phyloP scores from a whole-genome alignment of 1,140 invertebrate species.

The Meloidogyne chitwoodi region DNA sequence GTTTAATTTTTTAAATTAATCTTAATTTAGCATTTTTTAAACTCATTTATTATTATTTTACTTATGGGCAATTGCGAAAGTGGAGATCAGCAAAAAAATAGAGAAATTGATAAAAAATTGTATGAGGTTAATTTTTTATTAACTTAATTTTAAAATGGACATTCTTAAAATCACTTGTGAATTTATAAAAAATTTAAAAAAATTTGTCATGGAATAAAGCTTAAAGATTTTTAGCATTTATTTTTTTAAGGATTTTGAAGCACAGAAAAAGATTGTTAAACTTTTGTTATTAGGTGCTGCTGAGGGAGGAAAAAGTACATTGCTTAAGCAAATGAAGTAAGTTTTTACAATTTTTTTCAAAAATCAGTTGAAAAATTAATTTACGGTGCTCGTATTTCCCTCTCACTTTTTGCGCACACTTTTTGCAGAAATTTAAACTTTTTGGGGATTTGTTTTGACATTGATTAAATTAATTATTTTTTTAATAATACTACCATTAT shows the following conservation, averaged over 20 bases:
- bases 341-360: not conserved
- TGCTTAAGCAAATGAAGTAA: constrained; percentile 42
- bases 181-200: not conserved
- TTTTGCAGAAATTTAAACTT: no score
- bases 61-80: constrained; percentile 5
- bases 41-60: not conserved
- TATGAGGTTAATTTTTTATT: not conserved
- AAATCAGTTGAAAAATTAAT: no score
- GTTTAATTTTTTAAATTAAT: no score
- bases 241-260: constrained; percentile 8
- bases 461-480: no score
- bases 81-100: not conserved
- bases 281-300: constrained; percentile 20
- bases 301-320: constrained; percentile 43
- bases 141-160: no score
- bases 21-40: no score
- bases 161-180: not conserved
- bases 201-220: no score
- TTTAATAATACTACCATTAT: no score
- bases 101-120: constrained; percentile 5
- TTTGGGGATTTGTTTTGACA: no score
- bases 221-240: no score
- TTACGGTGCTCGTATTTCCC: no score
- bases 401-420: not conserved
- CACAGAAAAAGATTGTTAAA: constrained; percentile 13